Conservation (phyloP, 2,797 vertebrate species). For the Lacerta bilineata region DNA sequence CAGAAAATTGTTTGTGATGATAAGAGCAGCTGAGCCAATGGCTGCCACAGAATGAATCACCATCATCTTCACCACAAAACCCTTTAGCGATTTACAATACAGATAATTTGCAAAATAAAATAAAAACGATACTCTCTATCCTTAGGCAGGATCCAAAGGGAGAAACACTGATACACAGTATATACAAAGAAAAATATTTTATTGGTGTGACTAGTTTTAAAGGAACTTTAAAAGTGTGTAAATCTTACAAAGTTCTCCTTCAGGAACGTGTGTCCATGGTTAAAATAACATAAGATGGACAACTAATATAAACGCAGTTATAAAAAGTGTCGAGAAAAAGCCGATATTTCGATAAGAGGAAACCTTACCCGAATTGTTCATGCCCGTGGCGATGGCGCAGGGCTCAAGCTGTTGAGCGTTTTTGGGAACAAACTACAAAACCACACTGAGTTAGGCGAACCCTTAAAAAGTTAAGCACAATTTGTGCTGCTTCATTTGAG, state of each 20-base stretch:
- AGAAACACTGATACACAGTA: neutral
- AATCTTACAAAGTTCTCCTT: slow-evolving; percentile 18
- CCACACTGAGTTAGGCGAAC: neutral
- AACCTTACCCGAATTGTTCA: neutral
- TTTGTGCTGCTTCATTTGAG: neutral
- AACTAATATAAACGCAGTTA: slow-evolving; percentile 13
- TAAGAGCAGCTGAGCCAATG: neutral
- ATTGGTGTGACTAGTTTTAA: slow-evolving; percentile 8
- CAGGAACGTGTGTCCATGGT: neutral
- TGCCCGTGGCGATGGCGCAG: neutral
- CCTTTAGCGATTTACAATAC: neutral
- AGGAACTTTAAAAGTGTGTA: slow-evolving; percentile 16
- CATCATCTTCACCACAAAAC: neutral
- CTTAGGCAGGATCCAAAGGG: neutral
- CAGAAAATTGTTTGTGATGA: neutral
- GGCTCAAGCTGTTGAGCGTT: neutral
- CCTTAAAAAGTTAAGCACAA: neutral
- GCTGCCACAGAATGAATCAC: neutral
- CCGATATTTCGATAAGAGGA: slow-evolving; percentile 14
- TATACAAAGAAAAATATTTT: slow-evolving; percentile 13
- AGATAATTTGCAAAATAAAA: neutral
- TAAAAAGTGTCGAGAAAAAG: neutral
- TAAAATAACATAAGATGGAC: slow-evolving; percentile 13
- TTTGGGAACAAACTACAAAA: neutral
- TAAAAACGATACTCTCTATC: neutral